phyloP scores from a whole-genome alignment of 2,888 invertebrate species.

The Ganaspis brasiliensis region DNA sequence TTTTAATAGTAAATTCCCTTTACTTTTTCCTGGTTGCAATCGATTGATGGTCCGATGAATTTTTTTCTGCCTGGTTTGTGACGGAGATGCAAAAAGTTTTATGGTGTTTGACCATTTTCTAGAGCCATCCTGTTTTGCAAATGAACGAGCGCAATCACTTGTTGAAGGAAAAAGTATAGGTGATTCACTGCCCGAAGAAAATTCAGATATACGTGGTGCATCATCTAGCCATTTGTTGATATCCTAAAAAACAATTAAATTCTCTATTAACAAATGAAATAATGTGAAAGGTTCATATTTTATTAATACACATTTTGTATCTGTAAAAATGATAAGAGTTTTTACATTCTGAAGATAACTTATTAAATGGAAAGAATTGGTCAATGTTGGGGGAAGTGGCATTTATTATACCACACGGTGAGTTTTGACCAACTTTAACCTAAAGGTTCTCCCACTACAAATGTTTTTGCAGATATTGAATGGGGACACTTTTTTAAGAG shows the following conservation, averaged over 20 bases:
- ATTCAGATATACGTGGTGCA: slow-evolving; percentile 88
- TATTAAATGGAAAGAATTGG: too few species aligned
- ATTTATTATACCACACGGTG: too few species aligned
- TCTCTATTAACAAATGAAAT: slow-evolving; percentile 3
- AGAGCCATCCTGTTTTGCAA: slow-evolving; percentile 83
- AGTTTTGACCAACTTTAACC: too few species aligned
- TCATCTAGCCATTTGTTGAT: slow-evolving; percentile 95
- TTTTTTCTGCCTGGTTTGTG: slow-evolving; percentile 81
- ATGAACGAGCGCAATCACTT: slow-evolving; percentile 83
- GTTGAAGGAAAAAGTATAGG: slow-evolving; percentile 79
- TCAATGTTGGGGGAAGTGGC: too few species aligned
- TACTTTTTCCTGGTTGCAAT: slow-evolving; percentile 92
- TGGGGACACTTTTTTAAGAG: too few species aligned
- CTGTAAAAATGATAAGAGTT: too few species aligned
- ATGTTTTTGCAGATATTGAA: too few species aligned
- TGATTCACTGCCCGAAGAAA: slow-evolving; percentile 90
- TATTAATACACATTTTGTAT: too few species aligned
- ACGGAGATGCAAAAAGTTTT: slow-evolving; percentile 75
- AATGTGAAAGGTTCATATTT: too few species aligned
- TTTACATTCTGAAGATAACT: too few species aligned
- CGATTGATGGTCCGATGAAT: slow-evolving; percentile 92
- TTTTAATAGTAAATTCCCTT: slow-evolving; percentile 89
- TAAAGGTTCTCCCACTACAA: too few species aligned
- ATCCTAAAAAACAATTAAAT: slow-evolving; percentile 83
- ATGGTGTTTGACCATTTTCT: slow-evolving; percentile 78